These are phyloP conservation scores for Chiloscyllium plagiosum DNA, from an alignment of 2,113 vertebrate species.

Conservation along the genomic window DNA sequence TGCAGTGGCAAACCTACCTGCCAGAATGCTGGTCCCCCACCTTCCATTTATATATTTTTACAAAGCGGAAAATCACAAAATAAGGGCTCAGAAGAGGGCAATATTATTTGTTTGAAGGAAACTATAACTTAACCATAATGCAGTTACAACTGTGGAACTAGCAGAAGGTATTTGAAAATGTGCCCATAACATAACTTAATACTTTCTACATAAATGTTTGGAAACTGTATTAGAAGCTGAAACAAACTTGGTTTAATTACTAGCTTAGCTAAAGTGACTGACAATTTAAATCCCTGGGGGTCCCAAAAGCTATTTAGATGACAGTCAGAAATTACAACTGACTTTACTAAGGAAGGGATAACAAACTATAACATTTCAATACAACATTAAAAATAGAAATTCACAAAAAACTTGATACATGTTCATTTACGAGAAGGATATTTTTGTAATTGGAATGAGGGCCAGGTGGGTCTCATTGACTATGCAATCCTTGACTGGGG, in stretches of 20 bases:
- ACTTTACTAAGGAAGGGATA: neutral
- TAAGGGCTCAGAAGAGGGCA: neutral
- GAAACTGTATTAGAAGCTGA: too few species aligned
- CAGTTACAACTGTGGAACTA: neutral
- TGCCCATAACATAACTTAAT: neutral
- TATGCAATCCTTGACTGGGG: too few species aligned
- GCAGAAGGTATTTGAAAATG: neutral
- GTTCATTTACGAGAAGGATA: neutral
- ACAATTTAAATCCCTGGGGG: neutral
- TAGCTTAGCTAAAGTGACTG: neutral
- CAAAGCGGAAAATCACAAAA: neutral
- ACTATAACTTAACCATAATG: neutral
- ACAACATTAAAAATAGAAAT: neutral
- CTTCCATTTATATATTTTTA: neutral
- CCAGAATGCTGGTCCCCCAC: too few species aligned
- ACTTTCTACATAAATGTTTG: neutral
- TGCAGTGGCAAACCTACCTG: too few species aligned
- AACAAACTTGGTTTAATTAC: neutral
- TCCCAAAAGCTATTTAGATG: neutral
- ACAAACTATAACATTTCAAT: neutral
- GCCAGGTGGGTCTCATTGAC: too few species aligned
- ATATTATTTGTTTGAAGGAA: neutral
- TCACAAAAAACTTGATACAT: neutral
- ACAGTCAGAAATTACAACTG: neutral
- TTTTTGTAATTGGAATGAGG: too few species aligned